Conservation (phyloP, 1,140 invertebrate genomes). For the Lutraria rhynchaena region DNA sequence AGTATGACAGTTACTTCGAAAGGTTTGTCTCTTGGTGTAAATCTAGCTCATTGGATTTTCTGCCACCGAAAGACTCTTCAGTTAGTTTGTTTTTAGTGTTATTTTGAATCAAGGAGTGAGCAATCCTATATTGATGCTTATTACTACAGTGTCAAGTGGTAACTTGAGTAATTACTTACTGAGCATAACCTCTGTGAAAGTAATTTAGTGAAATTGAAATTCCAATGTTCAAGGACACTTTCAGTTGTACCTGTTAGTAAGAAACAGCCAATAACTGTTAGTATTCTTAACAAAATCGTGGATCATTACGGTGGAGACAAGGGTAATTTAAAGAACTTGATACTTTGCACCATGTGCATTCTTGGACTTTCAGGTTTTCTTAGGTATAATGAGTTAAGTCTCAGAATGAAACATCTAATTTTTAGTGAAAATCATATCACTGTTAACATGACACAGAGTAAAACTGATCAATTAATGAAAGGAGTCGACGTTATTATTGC, state of each 20-base stretch:
- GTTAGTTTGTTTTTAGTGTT: slow-evolving; percentile 6
- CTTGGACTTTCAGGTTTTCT: too few relatives aligned
- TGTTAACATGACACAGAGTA: too few relatives aligned
- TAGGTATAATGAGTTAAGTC: too few relatives aligned
- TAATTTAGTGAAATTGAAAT: too few relatives aligned
- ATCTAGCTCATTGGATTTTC: neutral
- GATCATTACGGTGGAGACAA: neutral
- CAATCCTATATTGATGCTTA: neutral
- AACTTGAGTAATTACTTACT: neutral
- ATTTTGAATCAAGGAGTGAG: neutral
- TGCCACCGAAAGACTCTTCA: neutral
- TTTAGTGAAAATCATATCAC: too few relatives aligned
- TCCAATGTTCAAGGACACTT: too few relatives aligned
- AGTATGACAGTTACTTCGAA: neutral
- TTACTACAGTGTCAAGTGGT: neutral
- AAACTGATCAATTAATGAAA: too few relatives aligned
- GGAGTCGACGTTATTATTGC: too few relatives aligned
- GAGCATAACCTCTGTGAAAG: neutral
- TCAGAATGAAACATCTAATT: too few relatives aligned
- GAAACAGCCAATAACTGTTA: neutral
- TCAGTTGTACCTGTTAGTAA: too few relatives aligned
- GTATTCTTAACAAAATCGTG: neutral
- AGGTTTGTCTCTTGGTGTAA: neutral
- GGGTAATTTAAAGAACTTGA: neutral
- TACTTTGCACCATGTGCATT: neutral